phyloP scores from a whole-genome alignment of 2,888 invertebrate genomes.

The Merodon equestris region DNA sequence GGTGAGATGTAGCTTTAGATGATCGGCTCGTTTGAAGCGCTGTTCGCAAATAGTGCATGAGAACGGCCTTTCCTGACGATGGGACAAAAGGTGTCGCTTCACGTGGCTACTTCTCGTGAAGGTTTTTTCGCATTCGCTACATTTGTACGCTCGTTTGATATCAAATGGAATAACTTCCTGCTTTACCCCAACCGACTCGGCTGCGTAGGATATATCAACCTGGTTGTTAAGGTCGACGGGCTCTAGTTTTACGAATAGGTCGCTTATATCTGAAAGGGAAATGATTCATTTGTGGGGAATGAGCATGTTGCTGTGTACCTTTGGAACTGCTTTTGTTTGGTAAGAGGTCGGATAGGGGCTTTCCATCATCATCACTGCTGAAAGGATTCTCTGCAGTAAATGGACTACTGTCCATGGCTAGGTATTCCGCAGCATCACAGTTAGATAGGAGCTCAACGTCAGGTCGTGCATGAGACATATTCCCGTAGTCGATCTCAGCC shows the following conservation, averaged over 20 bases:
- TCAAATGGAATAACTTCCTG: too few species aligned
- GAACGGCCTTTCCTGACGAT: slow-evolving; percentile 76
- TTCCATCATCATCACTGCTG: slow-evolving; percentile 73
- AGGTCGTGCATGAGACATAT: slow-evolving; percentile 27
- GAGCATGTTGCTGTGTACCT: too few species aligned
- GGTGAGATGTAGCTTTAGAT: slow-evolving; percentile 79
- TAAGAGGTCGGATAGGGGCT: slow-evolving; percentile 51
- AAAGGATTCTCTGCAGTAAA: slow-evolving; percentile 73
- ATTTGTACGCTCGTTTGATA: slow-evolving; percentile 71
- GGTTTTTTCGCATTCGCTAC: slow-evolving; percentile 78
- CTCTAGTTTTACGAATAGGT: background rate
- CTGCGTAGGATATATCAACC: background rate
- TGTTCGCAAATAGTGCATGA: slow-evolving; percentile 80
- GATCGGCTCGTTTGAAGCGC: slow-evolving; percentile 80
- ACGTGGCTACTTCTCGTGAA: slow-evolving; percentile 77
- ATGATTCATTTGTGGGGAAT: too few species aligned
- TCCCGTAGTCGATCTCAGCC: slow-evolving; percentile 69
- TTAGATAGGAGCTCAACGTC: slow-evolving; percentile 12
- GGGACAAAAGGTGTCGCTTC: slow-evolving; percentile 75
- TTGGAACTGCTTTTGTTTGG: too few species aligned
- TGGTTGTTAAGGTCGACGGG: background rate
- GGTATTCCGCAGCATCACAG: slow-evolving; percentile 9
- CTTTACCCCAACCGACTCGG: background rate
- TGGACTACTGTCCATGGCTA: slow-evolving; percentile 1
- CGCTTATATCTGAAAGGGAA: background rate